Evolutionary conservation across 2,113 vertebrate genomes (phyloP).

Genomic region (Lasiurus borealis): DNA sequence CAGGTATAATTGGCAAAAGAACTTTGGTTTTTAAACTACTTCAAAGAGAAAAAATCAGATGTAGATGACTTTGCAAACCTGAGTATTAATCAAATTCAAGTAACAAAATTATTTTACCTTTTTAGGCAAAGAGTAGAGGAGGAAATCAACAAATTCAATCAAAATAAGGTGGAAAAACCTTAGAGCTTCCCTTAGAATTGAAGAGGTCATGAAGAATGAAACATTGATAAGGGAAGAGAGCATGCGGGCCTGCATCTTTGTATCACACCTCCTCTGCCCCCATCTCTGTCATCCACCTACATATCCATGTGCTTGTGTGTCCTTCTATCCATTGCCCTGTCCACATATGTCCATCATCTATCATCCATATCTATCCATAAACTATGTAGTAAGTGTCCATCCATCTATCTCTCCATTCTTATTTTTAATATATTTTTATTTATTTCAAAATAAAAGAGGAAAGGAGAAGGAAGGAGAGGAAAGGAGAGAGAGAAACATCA

Average conservation of each 20-base stretch:
- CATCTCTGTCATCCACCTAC: too few relatives aligned
- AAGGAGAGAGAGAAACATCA: too few relatives aligned
- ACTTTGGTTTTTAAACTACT: background rate
- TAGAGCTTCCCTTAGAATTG: background rate
- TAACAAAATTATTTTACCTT: background rate
- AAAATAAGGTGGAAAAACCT: background rate
- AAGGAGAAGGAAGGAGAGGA: too few relatives aligned
- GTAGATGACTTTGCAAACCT: background rate
- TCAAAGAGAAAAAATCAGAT: background rate
- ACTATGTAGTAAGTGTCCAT: background rate
- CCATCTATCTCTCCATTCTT: background rate
- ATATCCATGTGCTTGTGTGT: background rate
- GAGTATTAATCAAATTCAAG: background rate
- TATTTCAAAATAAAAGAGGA: too few relatives aligned
- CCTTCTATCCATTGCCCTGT: background rate
- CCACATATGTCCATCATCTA: background rate
- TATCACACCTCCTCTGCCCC: background rate
- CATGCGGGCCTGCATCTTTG: rapidly evolving
- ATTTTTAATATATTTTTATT: background rate
- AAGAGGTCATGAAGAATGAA: background rate
- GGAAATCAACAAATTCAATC: background rate
- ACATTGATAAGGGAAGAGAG: background rate
- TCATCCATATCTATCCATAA: background rate
- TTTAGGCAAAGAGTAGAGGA: background rate
- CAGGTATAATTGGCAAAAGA: background rate